phyloP scores from a whole-genome alignment of 2,888 invertebrate genomes.

The Thysanoteuthis rhombus region DNA sequence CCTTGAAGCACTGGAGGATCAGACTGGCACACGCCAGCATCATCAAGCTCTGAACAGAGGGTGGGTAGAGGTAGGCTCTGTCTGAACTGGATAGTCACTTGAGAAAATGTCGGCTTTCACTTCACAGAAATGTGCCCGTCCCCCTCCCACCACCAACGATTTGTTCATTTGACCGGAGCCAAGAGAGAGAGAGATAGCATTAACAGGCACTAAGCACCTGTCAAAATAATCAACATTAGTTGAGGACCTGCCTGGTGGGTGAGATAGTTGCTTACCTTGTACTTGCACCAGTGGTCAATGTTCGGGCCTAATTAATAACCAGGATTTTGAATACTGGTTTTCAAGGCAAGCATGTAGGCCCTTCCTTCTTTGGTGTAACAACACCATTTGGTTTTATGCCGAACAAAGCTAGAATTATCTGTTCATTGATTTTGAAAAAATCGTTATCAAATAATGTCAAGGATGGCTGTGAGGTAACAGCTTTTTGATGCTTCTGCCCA shows the following conservation, averaged over 20 bases:
- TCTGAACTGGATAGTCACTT: background rate
- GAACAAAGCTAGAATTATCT: too few relatives aligned
- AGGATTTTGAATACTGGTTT: background rate
- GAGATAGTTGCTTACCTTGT: background rate
- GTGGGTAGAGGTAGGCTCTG: background rate
- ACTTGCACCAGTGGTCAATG: background rate
- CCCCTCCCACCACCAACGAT: background rate
- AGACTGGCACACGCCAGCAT: background rate
- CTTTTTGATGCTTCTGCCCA: too few relatives aligned
- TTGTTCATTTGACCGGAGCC: background rate
- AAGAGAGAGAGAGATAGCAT: background rate
- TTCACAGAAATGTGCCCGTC: background rate
- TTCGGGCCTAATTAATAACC: background rate
- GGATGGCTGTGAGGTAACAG: too few relatives aligned
- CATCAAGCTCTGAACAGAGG: background rate
- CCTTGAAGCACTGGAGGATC: background rate
- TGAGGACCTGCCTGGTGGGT: background rate
- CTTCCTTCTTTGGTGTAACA: too few relatives aligned
- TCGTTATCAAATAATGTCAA: too few relatives aligned
- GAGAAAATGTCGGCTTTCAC: background rate
- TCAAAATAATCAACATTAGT: too few relatives aligned
- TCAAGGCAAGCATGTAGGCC: background rate
- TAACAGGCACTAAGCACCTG: background rate
- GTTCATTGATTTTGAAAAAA: too few relatives aligned
- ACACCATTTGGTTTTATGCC: too few relatives aligned